phyloP scores from a whole-genome alignment of 1,140 invertebrate genomes.

The Eurosta solidaginis region DNA sequence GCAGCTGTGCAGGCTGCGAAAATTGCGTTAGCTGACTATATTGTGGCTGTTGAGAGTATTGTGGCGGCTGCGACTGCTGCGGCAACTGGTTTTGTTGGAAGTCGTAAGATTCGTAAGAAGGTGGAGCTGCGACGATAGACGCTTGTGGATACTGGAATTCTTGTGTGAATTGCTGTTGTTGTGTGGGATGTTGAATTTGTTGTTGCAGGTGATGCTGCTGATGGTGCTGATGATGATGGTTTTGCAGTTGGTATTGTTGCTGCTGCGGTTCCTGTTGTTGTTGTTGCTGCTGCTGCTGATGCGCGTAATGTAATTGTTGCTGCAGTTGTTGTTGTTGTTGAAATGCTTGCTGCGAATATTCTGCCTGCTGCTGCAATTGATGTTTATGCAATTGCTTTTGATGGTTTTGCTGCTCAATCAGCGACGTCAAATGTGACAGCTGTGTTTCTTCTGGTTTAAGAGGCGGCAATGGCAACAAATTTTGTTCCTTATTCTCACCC shows the following conservation, averaged over 20 bases:
- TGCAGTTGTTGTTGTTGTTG: not conserved
- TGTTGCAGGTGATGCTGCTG: not conserved
- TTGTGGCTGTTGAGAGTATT: not conserved
- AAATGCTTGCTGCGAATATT: not conserved
- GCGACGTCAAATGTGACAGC: not conserved
- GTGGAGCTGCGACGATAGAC: not conserved
- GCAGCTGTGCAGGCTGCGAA: not conserved
- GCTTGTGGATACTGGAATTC: not conserved
- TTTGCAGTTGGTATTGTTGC: not conserved
- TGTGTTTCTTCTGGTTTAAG: not conserved
- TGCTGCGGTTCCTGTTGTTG: not conserved
- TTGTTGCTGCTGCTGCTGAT: not conserved
- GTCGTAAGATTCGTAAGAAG: not conserved
- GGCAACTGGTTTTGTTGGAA: not conserved
- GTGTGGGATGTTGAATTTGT: not conserved
- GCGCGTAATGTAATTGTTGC: not conserved
- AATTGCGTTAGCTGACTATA: not conserved
- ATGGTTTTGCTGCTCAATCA: not conserved
- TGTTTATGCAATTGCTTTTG: not conserved
- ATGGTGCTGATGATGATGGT: not conserved
- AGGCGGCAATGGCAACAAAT: constrained; percentile 3
- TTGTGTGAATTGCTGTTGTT: no score
- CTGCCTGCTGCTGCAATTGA: constrained; percentile 1
- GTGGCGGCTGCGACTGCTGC: not conserved
- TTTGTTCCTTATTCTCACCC: not conserved